These are phyloP conservation scores for Drosophila nigromelanica DNA, from an alignment of 1,140 invertebrate species.

Conservation along the genomic window DNA sequence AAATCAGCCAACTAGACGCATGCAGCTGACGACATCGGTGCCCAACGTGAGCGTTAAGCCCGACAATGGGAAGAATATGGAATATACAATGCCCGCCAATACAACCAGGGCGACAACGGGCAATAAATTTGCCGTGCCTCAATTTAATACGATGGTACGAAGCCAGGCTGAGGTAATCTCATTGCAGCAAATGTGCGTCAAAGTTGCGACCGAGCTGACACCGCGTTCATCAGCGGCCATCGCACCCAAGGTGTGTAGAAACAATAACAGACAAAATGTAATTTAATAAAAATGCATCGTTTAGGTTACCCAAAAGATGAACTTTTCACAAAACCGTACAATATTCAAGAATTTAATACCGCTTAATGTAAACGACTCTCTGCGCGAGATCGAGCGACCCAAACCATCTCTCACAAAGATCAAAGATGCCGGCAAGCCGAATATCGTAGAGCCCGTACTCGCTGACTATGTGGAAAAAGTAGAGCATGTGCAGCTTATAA, in stretches of 20 bases:
- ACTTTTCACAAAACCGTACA: constrained; percentile 32
- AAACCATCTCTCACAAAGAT: not conserved
- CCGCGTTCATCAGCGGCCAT: constrained; percentile 31
- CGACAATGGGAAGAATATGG: constrained; percentile 1
- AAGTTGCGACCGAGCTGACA: constrained; percentile 6
- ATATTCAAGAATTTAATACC: constrained; percentile 51
- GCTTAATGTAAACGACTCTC: constrained; percentile 63
- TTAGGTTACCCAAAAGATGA: constrained; percentile 59
- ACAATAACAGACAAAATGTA: no score
- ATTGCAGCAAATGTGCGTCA: constrained; percentile 4
- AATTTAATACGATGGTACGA: constrained; percentile 47
- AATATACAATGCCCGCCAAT: not conserved
- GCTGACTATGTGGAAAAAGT: constrained; percentile 49
- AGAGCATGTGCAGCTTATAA: constrained; percentile 7
- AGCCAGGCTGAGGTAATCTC: constrained; percentile 25
- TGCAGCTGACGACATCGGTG: not conserved
- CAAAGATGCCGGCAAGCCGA: not conserved
- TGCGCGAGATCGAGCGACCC: constrained; percentile 20
- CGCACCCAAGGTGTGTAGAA: constrained; percentile 46
- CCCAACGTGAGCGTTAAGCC: constrained; percentile 26
- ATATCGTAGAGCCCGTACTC: constrained; percentile 37
- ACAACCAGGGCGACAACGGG: not conserved
- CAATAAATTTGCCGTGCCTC: constrained; percentile 37
- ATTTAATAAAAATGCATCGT: not conserved
- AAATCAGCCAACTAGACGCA: not conserved